Evolutionary conservation across 2,113 vertebrate genomes (phyloP).

Genomic region (Festucalex cinctus): DNA sequence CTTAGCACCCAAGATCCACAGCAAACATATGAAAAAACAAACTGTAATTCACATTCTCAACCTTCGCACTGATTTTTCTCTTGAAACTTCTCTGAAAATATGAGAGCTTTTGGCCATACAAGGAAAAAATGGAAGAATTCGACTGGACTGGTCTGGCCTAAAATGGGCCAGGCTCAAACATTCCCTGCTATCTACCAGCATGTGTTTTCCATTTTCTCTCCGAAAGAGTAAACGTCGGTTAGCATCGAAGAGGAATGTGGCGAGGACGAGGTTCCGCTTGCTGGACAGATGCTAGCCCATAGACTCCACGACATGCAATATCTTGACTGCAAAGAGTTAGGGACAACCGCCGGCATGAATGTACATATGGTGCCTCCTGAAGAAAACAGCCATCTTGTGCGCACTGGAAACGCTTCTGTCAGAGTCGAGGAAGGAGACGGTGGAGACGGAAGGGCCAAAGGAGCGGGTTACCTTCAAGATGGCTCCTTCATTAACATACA

Average conservation of each 20-base stretch:
- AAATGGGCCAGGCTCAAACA: slow-evolving; percentile 53
- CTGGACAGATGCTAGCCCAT: slow-evolving; percentile 9
- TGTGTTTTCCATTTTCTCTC: slow-evolving; percentile 65
- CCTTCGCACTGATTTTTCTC: slow-evolving; percentile 26
- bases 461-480: slow-evolving; percentile 43
- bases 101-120: slow-evolving; percentile 58
- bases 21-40: slow-evolving; percentile 5
- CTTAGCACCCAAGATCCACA: slow-evolving; percentile 17
- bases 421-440: slow-evolving; percentile 10
- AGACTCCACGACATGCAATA: neutral
- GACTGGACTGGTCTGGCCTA: slow-evolving; percentile 48
- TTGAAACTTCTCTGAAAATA: slow-evolving; percentile 42
- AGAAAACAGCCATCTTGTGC: neutral
- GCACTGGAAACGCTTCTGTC: slow-evolving; percentile 9
- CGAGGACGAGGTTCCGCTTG: slow-evolving; percentile 37
- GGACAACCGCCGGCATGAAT: neutral
- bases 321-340: neutral
- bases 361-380: neutral
- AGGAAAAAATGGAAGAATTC: slow-evolving; percentile 58
- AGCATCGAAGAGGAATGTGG: slow-evolving; percentile 51
- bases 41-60: slow-evolving; percentile 36
- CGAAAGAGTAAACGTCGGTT: slow-evolving; percentile 54
- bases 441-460: slow-evolving; percentile 18
- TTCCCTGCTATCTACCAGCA: slow-evolving; percentile 61
- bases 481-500: slow-evolving; percentile 76